Evolutionary conservation across 2,113 vertebrate genomes (phyloP).

Genomic region (Pica pica): DNA sequence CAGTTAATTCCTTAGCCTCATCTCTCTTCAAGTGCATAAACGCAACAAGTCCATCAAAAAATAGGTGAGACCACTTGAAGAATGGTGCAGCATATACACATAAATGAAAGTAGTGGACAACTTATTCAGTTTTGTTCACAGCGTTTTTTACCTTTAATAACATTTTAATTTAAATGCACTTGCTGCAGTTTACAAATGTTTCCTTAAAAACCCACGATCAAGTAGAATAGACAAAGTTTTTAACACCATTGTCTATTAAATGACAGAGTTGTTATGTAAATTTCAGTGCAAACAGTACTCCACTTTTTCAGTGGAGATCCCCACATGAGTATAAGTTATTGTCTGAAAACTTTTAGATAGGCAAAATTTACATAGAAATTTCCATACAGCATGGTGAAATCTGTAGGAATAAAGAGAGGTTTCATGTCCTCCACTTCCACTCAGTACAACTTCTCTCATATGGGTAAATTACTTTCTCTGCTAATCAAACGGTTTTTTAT

Average conservation of each 20-base stretch:
- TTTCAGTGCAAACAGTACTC: not conserved
- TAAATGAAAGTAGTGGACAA: not conserved
- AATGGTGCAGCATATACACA: not conserved
- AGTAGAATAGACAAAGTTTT: not conserved
- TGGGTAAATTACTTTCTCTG: not conserved
- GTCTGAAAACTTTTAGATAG: not conserved
- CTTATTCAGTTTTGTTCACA: not conserved
- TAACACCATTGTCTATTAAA: not conserved
- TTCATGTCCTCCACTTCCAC: not conserved
- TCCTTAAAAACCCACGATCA: not conserved
- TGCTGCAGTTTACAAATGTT: not conserved
- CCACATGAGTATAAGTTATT: not conserved
- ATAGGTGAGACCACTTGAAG: not conserved
- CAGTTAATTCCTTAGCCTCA: not conserved
- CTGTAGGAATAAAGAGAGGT: not conserved
- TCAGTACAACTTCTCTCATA: not conserved
- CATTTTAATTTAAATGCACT: not conserved
- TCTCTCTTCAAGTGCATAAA: not conserved
- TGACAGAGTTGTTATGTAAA: accelerated
- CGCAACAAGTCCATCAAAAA: not conserved
- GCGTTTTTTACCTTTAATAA: not conserved
- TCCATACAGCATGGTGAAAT: not conserved
- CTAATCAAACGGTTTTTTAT: not conserved
- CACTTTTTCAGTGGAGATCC: not conserved
- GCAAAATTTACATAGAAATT: not conserved